These are phyloP conservation scores for Platyscapa corneri DNA, from an alignment of 1,140 invertebrate genomes.

Conservation along the genomic window DNA sequence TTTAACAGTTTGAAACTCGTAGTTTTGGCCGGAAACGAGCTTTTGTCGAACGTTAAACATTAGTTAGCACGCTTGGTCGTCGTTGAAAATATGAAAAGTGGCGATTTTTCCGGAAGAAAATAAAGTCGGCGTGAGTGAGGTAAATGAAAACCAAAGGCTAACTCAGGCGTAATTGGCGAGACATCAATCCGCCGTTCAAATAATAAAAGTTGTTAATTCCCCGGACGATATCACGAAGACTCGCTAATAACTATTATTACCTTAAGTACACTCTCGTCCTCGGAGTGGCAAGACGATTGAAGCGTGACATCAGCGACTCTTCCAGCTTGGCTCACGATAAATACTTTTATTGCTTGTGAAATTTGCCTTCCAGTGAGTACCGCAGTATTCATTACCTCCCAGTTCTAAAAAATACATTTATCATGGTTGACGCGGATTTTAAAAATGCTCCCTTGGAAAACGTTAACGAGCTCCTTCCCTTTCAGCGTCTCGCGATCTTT, in stretches of 20 bases:
- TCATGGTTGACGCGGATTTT: not conserved
- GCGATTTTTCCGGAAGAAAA: too few species aligned
- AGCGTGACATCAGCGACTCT: constrained; percentile 95
- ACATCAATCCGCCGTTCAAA: not conserved
- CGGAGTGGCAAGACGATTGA: constrained; percentile 95
- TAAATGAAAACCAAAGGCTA: too few species aligned
- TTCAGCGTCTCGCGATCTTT: too few species aligned
- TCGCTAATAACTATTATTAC: constrained; percentile 73
- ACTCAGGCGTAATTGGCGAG: not conserved
- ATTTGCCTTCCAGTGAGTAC: constrained; percentile 95
- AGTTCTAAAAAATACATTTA: constrained; percentile 83
- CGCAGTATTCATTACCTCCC: constrained; percentile 96
- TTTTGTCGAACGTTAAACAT: too few species aligned
- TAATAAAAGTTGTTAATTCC: constrained; percentile 8
- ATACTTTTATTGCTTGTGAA: constrained; percentile 95
- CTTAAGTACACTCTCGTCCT: constrained; percentile 97
- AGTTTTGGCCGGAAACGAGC: too few species aligned
- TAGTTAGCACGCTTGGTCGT: too few species aligned
- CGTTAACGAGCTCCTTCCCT: not conserved
- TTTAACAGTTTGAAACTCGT: too few species aligned
- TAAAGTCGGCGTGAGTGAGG: too few species aligned
- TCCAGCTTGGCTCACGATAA: constrained; percentile 94
- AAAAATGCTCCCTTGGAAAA: not conserved
- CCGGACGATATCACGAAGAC: not conserved
- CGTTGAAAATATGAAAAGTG: too few species aligned